Base-by-base conservation (phyloP, 2,113 vertebrate species). In the Puntigrus tetrazona region DNA sequence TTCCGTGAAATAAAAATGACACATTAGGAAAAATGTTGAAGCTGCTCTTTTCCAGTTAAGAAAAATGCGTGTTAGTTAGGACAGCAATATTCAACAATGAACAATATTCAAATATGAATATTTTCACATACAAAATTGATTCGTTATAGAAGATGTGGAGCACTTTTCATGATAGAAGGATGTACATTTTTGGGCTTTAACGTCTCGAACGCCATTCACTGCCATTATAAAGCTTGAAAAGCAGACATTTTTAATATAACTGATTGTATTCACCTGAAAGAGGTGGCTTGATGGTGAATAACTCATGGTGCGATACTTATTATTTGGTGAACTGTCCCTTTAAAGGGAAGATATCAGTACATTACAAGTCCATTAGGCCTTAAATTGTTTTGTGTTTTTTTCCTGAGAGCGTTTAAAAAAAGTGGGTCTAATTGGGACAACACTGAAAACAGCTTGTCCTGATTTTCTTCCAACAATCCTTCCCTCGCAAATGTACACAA, bases 341-440 rank as follows among this genome's bases (percentile, higher is more conserved):
- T 55, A 55, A 55, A 55, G 20, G 50, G 20, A 55, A 2, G n/a
- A 8, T 55, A 50, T 50, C 18, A 50, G 47, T 50, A 50, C 47
- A 18, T 50, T 50, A 8, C 20, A 52, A 52, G 43, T 45, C 11
- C 11, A 14, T 45, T 45, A 14, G 50, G 20, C 20, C 50, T 20
- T 8, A 52, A 22, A 7, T 22, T 52, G 50, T 52, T 52, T 52
- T 52, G 18, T 22, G 8, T 20, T 7, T 55, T 55, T 55, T 22
- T 22, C 22, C 20, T 2, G 50, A 55, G 20, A 22, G 52, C 8
- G 52, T 55, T 14, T 77, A 25, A 57, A n/a, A 14, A 77, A 52
- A 77, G 50, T 77, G 74, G 29, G 29, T 77, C 74, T 55, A 3
- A 36, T n/a, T 14, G 20, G 72, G 75, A 57, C 31, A 57, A 57